Conservation (phyloP, 2,888 invertebrate genomes). For the Acheta domesticus region DNA sequence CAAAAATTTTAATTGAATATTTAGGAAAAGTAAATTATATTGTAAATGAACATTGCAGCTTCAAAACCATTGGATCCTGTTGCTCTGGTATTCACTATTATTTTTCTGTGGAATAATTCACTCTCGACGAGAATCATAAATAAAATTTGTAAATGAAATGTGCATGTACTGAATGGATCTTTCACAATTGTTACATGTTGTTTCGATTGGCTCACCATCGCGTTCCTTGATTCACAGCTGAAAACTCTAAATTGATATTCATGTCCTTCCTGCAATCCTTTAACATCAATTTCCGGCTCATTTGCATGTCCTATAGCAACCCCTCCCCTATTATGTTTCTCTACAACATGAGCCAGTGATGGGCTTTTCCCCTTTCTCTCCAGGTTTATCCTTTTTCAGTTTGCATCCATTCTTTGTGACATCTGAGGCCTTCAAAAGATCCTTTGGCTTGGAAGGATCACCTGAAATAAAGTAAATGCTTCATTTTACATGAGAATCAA, state of each 20-base stretch:
- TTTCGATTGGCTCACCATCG: slow-evolving; percentile 89
- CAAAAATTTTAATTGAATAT: too few relatives aligned
- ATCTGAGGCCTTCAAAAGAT: slow-evolving; percentile 83
- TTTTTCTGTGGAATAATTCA: too few relatives aligned
- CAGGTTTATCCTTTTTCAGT: slow-evolving; percentile 89
- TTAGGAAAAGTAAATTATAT: too few relatives aligned
- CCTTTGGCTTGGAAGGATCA: slow-evolving; percentile 81
- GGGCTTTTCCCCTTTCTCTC: slow-evolving; percentile 92
- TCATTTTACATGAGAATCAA: too few relatives aligned
- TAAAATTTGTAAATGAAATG: slow-evolving; percentile 23
- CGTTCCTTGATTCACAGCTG: slow-evolving; percentile 94
- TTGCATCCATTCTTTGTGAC: slow-evolving; percentile 88
- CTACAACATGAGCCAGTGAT: slow-evolving; percentile 90
- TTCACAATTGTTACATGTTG: slow-evolving; percentile 85
- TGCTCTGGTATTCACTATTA: too few relatives aligned
- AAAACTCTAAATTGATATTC: slow-evolving; percentile 92
- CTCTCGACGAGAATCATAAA: too few relatives aligned
- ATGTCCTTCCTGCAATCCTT: slow-evolving; percentile 84
- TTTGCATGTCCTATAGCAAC: slow-evolving; percentile 84
- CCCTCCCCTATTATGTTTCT: slow-evolving; percentile 87
- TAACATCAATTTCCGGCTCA: slow-evolving; percentile 84
- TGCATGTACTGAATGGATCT: slow-evolving; percentile 81
- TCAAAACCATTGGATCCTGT: too few relatives aligned
- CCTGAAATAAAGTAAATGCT: slow-evolving; percentile 48
- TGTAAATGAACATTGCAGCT: too few relatives aligned